A percentile compares a stretch with the other conserved stretches of the same genome.
Evolutionary conservation across 1,140 invertebrate species (phyloP).

Genomic region (Anoplophora glabripennis): DNA sequence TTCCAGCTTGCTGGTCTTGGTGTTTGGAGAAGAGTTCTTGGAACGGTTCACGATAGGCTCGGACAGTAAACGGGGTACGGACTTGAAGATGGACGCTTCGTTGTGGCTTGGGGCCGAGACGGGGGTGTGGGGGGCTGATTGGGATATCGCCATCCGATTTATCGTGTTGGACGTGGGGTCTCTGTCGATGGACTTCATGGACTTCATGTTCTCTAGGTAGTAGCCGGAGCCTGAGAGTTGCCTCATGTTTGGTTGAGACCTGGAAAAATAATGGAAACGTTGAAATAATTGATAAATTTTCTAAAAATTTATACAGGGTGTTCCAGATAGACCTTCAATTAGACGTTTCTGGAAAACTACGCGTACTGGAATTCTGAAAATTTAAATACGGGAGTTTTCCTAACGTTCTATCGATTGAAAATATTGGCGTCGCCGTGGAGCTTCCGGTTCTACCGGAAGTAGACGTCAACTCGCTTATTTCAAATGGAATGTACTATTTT

Average conservation of each 20-base stretch:
- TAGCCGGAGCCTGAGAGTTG: conserved; percentile 39
- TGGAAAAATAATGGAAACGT: conserved; percentile 15
- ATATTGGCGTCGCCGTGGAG: too few species aligned
- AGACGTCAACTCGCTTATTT: too few species aligned
- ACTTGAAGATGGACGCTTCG: conserved; percentile 32
- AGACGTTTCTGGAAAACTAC: too few species aligned
- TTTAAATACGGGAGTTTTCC: too few species aligned
- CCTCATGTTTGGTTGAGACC: conserved; percentile 48
- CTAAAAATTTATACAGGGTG: too few species aligned
- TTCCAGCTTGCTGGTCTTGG: conserved; percentile 27
- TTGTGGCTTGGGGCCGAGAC: conserved; percentile 36
- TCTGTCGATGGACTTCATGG: conserved; percentile 38
- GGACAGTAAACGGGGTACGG: conserved; percentile 42
- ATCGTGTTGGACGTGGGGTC: conserved; percentile 36
- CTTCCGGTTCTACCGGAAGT: too few species aligned
- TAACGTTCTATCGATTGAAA: too few species aligned
- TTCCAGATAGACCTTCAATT: too few species aligned
- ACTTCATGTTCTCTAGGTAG: conserved; percentile 40
- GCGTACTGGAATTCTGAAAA: too few species aligned
- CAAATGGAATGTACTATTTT: too few species aligned
- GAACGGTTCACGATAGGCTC: conserved; percentile 42
- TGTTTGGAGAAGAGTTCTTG: conserved; percentile 22
- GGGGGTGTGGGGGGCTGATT: conserved; percentile 47
- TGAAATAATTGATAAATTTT: too few species aligned
- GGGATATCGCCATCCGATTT: conserved; percentile 40